Conservation (phyloP, 1,140 invertebrate genomes). For the Lepidostoma basale region DNA sequence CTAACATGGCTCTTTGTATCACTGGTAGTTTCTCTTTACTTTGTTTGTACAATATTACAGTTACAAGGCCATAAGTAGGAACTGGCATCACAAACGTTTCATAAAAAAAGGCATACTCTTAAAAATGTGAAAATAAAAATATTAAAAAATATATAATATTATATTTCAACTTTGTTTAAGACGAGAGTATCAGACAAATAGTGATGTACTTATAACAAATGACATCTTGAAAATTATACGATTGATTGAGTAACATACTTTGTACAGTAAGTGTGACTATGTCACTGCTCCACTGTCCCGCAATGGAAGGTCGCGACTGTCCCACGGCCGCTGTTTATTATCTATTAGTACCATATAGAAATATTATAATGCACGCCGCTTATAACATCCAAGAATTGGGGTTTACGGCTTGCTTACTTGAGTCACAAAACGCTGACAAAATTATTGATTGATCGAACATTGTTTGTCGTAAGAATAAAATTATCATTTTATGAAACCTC, state of each 20-base stretch:
- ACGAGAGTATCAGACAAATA: not conserved
- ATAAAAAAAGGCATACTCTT: not conserved
- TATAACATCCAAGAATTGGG: conserved; percentile 17
- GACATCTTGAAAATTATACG: not conserved
- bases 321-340: conserved; percentile 39
- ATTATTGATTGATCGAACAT: too few species aligned
- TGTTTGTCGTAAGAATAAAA: too few species aligned
- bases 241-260: too few species aligned
- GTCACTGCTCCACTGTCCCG: conserved; percentile 12
- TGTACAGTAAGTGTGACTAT: conserved; percentile 20
- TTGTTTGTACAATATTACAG: too few species aligned
- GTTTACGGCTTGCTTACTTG: conserved; percentile 12
- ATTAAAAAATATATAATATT: not conserved
- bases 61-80: too few species aligned
- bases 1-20: too few species aligned
- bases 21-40: too few species aligned
- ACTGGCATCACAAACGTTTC: too few species aligned
- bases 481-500: too few species aligned
- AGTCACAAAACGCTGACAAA: conserved; percentile 10
- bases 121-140: not conserved
- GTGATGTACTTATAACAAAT: not conserved
- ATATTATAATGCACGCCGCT: conserved; percentile 23
- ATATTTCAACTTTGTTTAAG: not conserved
- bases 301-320: conserved; percentile 37
- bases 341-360: conserved; percentile 27